Conservation (phyloP, 2,113 vertebrate species). For the Coregonus clupeaformis region DNA sequence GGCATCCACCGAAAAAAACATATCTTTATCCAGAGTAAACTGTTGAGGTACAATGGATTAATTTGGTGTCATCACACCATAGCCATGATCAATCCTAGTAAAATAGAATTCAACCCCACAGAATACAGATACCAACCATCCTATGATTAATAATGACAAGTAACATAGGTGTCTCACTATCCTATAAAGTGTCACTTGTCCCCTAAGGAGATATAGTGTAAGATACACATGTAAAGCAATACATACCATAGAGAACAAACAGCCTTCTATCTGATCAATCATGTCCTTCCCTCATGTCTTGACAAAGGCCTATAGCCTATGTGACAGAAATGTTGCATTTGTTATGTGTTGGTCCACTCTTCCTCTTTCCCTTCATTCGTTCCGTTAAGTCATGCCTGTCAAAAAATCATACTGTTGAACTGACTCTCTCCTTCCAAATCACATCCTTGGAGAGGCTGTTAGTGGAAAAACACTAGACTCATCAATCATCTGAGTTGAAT, state of each 20-base stretch:
- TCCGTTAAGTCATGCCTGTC: background rate
- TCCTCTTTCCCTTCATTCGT: background rate
- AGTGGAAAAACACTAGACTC: no score
- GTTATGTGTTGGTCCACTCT: background rate
- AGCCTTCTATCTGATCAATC: background rate
- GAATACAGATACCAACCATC: slow-evolving; percentile 19
- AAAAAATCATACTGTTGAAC: no score
- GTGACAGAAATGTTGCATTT: background rate
- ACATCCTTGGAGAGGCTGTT: no score
- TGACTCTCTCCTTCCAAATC: no score
- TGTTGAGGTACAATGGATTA: slow-evolving; percentile 47
- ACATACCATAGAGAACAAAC: background rate
- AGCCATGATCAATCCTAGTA: slow-evolving; percentile 3
- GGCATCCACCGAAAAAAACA: slow-evolving; percentile 34
- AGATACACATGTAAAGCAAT: background rate
- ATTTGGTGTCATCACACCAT: slow-evolving; percentile 27
- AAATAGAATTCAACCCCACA: slow-evolving; percentile 19
- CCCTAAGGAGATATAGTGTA: no score
- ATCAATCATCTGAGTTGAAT: no score
- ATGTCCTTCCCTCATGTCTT: background rate
- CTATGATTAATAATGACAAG: slow-evolving; percentile 5
- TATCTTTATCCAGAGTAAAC: slow-evolving; percentile 30
- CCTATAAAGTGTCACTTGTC: no score
- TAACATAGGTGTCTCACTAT: background rate
- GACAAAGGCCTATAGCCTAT: background rate